Conservation (phyloP, 92 coral and sea anemone genomes). For the Umimayanthus chanpuru region DNA sequence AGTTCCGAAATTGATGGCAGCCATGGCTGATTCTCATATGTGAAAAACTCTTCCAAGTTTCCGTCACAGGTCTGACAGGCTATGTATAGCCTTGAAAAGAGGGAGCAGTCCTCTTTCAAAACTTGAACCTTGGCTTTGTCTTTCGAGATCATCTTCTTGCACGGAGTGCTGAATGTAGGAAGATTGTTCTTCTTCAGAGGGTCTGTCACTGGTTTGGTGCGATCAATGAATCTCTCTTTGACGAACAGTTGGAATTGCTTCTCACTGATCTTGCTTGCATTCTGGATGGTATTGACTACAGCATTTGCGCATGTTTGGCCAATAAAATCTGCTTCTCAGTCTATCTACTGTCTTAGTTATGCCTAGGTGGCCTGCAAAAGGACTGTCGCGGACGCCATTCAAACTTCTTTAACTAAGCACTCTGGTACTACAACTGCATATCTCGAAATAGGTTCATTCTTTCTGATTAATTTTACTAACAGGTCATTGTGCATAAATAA, state of each 20-base stretch:
- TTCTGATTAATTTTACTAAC: too few relatives aligned
- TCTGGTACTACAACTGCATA: too few relatives aligned
- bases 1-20: slow-evolving; percentile 65
- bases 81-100: too few relatives aligned
- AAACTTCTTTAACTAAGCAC: too few relatives aligned
- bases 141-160: slow-evolving; percentile 53
- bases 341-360: too few relatives aligned
- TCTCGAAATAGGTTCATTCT: too few relatives aligned
- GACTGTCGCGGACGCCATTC: too few relatives aligned
- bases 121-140: slow-evolving; percentile 57
- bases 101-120: slow-evolving; percentile 67
- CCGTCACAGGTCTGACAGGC: slow-evolving; percentile 78
- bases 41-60: slow-evolving; percentile 69
- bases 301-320: too few relatives aligned
- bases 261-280: slow-evolving; percentile 60
- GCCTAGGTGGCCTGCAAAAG: too few relatives aligned
- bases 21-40: slow-evolving; percentile 77
- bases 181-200: slow-evolving; percentile 65
- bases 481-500: too few relatives aligned
- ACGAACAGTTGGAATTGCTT: slow-evolving; percentile 62
- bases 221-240: slow-evolving; percentile 61
- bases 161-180: slow-evolving; percentile 49
- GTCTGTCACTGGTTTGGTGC: slow-evolving; percentile 55
- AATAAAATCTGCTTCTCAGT: too few relatives aligned
- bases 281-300: slow-evolving; percentile 58